Evolutionary conservation across 2,797 vertebrate species (phyloP), one percentile per base, ranked within the genome.

Genomic region (Tragelaphus oryx): DNA sequence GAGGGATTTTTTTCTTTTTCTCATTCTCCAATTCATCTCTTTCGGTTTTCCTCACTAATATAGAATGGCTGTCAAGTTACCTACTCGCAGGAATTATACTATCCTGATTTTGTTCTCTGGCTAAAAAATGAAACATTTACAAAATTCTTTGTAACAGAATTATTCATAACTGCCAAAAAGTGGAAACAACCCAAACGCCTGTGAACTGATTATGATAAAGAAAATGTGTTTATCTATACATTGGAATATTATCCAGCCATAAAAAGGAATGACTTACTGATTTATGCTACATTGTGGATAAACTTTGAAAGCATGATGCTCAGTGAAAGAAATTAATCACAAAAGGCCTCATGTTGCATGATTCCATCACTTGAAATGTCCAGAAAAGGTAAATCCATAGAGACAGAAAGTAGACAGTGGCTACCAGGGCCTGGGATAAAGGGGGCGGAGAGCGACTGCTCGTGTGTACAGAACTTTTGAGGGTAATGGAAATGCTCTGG

Each of bases 61-160:
- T 11, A 52, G 20, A 96, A 83, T 83, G 62, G 41, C 62, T 95
- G 83, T 76, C 46, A 48, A 74, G 76, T 87, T 82, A 92, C 78
- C 33, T 94, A 37, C 30, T 33, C 37, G 83, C 3, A 57, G 20
- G 82, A 68, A 92, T 93, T 79, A 91, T 30, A 94, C 52, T 33
- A 86, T 46, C 78, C 13, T 78, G 74, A 87, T 85, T 87, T 96
- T 93, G 20, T 84, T 81, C 48, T 87, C 24, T 88, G 41, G 33
- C 71, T 93, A 79, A 91, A 94, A 60, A 92, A 91, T 24, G 46
- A 59, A 71, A 48, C 71, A 87, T 46, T 89, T 75, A 83, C 44
- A 82, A 18, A 65, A 91, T 89, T 91, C 24, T 71, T 75, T 33
- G 33, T 5, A 78, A 65, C 16, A 86, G 57, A 87, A 82, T 93